Evolutionary conservation across 2,888 invertebrate genomes (phyloP).

Genomic region (Tethea ocularis): DNA sequence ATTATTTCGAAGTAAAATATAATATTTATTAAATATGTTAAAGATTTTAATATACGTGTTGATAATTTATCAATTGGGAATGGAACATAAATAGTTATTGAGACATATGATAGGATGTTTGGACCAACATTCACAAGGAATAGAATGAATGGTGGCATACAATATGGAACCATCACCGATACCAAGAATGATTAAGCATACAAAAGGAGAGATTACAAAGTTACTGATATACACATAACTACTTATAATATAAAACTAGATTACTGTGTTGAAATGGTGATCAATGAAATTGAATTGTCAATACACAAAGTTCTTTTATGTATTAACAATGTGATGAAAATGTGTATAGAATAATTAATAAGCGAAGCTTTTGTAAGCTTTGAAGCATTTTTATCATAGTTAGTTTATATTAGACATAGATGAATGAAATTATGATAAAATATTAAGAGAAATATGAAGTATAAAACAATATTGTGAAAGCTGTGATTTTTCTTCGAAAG

Average conservation of each 20-base stretch:
- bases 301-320: slow-evolving; percentile 22
- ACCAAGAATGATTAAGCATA: slow-evolving; percentile 83
- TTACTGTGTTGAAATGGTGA: slow-evolving; percentile 33
- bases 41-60: background rate
- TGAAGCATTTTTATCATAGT: slow-evolving; percentile 35
- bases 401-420: slow-evolving; percentile 10
- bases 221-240: slow-evolving; percentile 26
- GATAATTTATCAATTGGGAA: slow-evolving; percentile 19
- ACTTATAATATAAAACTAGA: slow-evolving; percentile 17
- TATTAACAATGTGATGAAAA: slow-evolving; percentile 32
- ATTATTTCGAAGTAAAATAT: background rate
- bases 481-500: slow-evolving; percentile 44
- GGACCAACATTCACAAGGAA: slow-evolving; percentile 57
- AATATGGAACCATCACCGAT: slow-evolving; percentile 77
- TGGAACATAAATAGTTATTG: slow-evolving; percentile 42
- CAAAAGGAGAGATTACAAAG: slow-evolving; percentile 70
- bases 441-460: slow-evolving; percentile 24
- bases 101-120: slow-evolving; percentile 39
- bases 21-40: background rate
- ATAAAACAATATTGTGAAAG: slow-evolving; percentile 33
- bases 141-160: slow-evolving; percentile 65
- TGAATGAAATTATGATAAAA: slow-evolving; percentile 22
- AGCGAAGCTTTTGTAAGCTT: slow-evolving; percentile 59
- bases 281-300: slow-evolving; percentile 16
- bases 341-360: slow-evolving; percentile 35